Base-by-base conservation (phyloP, 2,888 invertebrate species). In the Drosophila neonasuta region DNA sequence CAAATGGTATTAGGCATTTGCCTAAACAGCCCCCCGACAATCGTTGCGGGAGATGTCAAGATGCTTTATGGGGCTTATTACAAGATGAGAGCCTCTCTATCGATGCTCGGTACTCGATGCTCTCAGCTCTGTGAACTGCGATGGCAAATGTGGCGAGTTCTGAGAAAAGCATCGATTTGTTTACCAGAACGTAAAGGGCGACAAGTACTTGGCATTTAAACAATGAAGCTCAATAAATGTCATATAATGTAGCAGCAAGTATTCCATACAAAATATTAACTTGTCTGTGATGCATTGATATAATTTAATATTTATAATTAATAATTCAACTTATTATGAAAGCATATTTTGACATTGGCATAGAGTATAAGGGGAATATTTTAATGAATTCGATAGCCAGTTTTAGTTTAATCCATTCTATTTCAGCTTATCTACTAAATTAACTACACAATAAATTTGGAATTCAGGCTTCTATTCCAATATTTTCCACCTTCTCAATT, bases 1-100 rank as follows among this genome's bases (percentile, higher is more conserved):
- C 80, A 80, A 85, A 85, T 80, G 86, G 86, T 68, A 80, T 85
- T 80, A 85, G 80, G 86, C 76, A 70, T 74, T 75, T 57, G 60
- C 68, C 29, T 54, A 57, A 66, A 67, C 76, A 46, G 59, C 45
- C 2, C 52, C 75, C 56, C 71, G 65, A 50, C 58, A 71, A 63
- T 44, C 75, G 59, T 65, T 68, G 79, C 62, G 71, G 79, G 61
- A 71, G 76, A 68, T 78, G 77, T 77, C 79, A 77, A 74, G 77
- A 77, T 77, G 79, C 77, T 77, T 77, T 77, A 77, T 77, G 79
- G 71, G 61, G 79, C 74, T 78, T 78, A 77, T 75, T 74, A 71
- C 65, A 60, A 55, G 62, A 65, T 58, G 70, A 58, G 60, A 60
- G 68, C 68, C 51, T 71, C 67, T 71, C 67, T 59, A 57, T 49